Percentiles rank a stretch among this genome's conserved stretches.
phyloP scores from a whole-genome alignment of 1,140 invertebrate genomes.

The Hyposmocoma kahamanoa region DNA sequence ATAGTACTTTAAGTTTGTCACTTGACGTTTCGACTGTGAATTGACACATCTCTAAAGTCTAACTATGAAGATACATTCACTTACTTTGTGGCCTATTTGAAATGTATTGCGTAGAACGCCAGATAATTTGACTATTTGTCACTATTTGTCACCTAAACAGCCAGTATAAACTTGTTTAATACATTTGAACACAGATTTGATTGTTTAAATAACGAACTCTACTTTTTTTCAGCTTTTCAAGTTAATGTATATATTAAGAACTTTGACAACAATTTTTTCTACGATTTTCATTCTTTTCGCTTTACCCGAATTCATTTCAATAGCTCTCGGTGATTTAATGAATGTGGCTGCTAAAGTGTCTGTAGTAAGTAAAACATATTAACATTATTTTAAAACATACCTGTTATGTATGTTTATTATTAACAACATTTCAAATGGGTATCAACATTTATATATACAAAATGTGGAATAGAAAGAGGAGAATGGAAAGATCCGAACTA shows the following conservation, averaged over 20 bases:
- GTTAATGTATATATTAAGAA: background rate
- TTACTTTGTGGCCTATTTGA: no score
- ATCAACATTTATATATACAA: background rate
- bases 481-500: no score
- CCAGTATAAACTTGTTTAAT: background rate
- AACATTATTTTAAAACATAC: background rate
- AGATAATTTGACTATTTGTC: background rate
- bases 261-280: background rate
- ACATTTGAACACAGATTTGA: background rate
- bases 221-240: background rate
- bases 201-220: background rate
- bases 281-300: background rate
- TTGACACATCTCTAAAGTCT: no score
- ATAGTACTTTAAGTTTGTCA: no score
- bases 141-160: background rate
- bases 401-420: background rate
- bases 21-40: no score
- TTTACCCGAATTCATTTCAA: background rate
- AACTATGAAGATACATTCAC: no score
- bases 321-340: background rate
- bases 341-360: background rate
- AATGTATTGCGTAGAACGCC: no score
- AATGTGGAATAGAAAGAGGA: no score
- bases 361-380: background rate
- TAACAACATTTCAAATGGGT: background rate